Conservation (phyloP, 1,140 invertebrate species). For the Tyrophagus putrescentiae region DNA sequence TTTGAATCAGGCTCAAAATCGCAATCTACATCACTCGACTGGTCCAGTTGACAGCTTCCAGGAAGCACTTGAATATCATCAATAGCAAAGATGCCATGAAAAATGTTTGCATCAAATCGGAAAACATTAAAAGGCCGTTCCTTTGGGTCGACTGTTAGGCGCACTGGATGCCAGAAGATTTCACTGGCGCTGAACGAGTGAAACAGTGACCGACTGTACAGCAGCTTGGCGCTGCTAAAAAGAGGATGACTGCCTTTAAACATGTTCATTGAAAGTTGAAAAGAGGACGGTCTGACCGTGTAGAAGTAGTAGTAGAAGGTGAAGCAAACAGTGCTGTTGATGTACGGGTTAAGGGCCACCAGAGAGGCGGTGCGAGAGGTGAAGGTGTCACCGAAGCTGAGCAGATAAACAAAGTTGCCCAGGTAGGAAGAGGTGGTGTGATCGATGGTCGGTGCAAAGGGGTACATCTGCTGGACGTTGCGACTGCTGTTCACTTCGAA, state of each 20-base stretch:
- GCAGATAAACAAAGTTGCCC: no score
- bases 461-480: no score
- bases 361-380: no score
- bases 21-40: not conserved
- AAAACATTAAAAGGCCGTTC: conserved; percentile 1
- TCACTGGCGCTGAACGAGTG: not conserved
- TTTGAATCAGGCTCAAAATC: not conserved
- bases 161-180: not conserved
- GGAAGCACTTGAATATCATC: not conserved
- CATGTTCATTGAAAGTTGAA: not conserved
- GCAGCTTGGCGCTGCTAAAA: not conserved
- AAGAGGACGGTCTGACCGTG: not conserved
- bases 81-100: not conserved
- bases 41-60: not conserved
- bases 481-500: no score
- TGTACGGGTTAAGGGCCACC: not conserved
- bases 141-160: not conserved
- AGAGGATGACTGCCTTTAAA: not conserved
- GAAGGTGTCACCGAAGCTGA: no score
- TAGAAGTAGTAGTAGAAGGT: not conserved
- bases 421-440: no score
- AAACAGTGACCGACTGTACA: no score
- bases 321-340: not conserved
- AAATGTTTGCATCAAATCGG: not conserved
- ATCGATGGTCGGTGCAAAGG: no score